Conservation (phyloP, 2,888 invertebrate genomes). For the Marronus borbonicus region DNA sequence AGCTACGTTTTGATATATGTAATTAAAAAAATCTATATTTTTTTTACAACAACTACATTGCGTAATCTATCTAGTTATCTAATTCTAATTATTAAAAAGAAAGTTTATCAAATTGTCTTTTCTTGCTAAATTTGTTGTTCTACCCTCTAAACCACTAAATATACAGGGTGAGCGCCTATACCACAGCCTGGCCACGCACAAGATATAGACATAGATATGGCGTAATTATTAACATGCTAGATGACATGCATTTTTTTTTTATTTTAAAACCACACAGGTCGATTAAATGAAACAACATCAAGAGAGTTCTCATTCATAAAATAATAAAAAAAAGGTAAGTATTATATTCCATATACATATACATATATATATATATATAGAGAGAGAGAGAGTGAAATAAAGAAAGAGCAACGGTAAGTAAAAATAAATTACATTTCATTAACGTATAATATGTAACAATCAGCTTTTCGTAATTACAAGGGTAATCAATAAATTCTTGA, state of each 20-base stretch:
- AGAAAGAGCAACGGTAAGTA: neutral
- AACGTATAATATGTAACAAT: constrained; percentile 16
- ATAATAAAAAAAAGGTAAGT: constrained; percentile 1
- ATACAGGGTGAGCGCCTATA: constrained; percentile 69
- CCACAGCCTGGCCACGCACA: constrained; percentile 82
- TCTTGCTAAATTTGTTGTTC: constrained; percentile 18
- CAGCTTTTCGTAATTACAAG: constrained; percentile 2
- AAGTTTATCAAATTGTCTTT: neutral
- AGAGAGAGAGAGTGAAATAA: neutral
- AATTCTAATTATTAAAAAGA: constrained; percentile 25
- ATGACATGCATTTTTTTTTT: constrained; percentile 62
- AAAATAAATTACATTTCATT: constrained; percentile 5
- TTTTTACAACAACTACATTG: neutral
- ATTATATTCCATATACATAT: constrained; percentile 7
- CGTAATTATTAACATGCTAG: constrained; percentile 58
- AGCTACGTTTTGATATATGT: neutral
- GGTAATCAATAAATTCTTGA: constrained; percentile 6
- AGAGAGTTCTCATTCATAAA: constrained; percentile 23
- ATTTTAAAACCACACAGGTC: constrained; percentile 50
- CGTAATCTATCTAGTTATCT: constrained; percentile 4
- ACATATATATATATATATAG: constrained; percentile 9
- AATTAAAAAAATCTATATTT: neutral
- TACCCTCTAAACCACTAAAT: constrained; percentile 49
- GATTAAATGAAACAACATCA: constrained; percentile 46
- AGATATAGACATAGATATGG: constrained; percentile 57